Evolutionary conservation across 2,888 invertebrate genomes (phyloP), one percentile per base, ranked within the genome.

Genomic region (Dicycla oo): DNA sequence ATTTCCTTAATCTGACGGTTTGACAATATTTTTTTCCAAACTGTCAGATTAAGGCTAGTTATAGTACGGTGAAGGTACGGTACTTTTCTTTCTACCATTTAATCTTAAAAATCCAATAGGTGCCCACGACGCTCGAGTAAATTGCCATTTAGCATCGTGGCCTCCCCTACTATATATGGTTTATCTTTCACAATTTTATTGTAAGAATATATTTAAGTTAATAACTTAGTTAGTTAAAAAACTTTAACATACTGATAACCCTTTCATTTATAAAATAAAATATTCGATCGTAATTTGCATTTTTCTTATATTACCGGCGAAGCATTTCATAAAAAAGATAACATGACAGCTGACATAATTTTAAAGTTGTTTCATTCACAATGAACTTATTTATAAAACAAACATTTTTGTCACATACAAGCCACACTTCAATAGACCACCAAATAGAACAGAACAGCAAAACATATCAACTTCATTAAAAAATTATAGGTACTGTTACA

Each of bases 291-390:
- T 53, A n/a, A 30, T 18, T 6, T 53, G 10, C 10, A 38, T 61
- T 51, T 62, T 23, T 15, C 1, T 0, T 54, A 20, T 34, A 15
- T 38, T 64, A 11, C 38, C n/a, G 11, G 3, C 13, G 3, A 51
- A n/a, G 20, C 0, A 26, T 65, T 38, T 45, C 1, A 38, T 13
- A n/a, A 6, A 49, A 49, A 57, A 34, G 3, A 13, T 26, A 20
- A 13, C n/a, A n/a, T 45, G n/a, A n/a, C n/a, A n/a, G n/a, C n/a
- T n/a, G n/a, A 34, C 34, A 34, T 34, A n/a, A 56, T 2, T 2
- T 20, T 57, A 6, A 26, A 61, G 2, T 43, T 54, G 11, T 53
- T 74, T 77, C 57, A 69, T 49, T 77, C n/a, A 30, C 13, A 47
- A 26, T 7, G 3, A 26, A 54, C 8, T 45, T 51, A 69, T 26